These are phyloP conservation scores for Pheucticus melanocephalus DNA, from an alignment of 2,113 vertebrate genomes.

Conservation along the genomic window DNA sequence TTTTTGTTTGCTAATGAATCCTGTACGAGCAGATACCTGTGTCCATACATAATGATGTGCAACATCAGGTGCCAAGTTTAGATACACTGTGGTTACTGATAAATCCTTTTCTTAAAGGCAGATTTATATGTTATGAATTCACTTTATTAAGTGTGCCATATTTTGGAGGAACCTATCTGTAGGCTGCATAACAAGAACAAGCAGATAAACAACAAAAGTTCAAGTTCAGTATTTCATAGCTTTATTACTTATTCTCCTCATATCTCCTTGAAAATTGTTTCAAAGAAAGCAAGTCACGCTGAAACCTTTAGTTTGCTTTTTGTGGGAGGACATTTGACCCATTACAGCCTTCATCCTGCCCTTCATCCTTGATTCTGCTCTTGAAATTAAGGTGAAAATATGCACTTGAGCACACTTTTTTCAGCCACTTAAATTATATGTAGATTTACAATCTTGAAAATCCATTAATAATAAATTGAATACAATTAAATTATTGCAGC, in stretches of 20 bases:
- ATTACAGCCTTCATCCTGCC: not conserved
- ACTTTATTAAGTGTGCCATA: not conserved
- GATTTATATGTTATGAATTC: not conserved
- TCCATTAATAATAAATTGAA: not conserved
- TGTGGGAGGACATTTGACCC: not conserved
- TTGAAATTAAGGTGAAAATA: not conserved
- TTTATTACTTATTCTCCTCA: not conserved
- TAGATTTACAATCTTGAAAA: not conserved
- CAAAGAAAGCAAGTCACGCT: not conserved
- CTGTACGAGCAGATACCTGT: not conserved
- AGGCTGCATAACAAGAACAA: not conserved
- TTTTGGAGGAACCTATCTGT: not conserved
- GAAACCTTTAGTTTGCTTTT: not conserved
- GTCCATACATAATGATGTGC: not conserved
- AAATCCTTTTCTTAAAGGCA: not conserved
- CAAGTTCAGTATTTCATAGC: not conserved
- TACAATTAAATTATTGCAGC: not conserved
- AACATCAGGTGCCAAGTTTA: not conserved
- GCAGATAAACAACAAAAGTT: not conserved
- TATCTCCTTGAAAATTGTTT: not conserved
- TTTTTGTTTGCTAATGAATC: not conserved
- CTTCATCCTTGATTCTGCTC: not conserved
- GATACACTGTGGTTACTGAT: not conserved
- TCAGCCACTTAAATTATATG: not conserved
- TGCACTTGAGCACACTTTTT: rapidly evolving